Conservation (phyloP, 2,113 vertebrate species). For the Chamaetylas fuelleborni region DNA sequence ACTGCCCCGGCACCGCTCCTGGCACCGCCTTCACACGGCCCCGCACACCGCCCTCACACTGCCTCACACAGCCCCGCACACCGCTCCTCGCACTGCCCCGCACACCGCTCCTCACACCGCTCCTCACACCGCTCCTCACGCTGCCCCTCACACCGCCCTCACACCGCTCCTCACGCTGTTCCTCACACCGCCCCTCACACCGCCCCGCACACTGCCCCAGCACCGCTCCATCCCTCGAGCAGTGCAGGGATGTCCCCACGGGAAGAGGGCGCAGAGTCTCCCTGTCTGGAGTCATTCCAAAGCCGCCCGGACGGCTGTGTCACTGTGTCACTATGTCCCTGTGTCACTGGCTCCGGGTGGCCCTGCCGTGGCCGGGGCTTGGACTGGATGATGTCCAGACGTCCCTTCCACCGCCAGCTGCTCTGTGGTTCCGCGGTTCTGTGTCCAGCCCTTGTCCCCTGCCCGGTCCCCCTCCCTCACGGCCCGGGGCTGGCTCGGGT, state of each 20-base stretch:
- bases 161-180: no score
- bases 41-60: no score
- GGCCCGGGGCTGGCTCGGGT: fast-evolving
- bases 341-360: not conserved
- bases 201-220: not conserved
- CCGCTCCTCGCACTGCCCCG: no score
- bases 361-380: not conserved
- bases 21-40: not conserved
- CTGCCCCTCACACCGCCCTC: not conserved
- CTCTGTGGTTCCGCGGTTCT: not conserved
- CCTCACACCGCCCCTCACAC: not conserved
- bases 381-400: not conserved
- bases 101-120: not conserved
- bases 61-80: no score
- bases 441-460: not conserved
- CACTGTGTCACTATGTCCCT: no score
- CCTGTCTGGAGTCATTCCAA: not conserved
- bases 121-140: no score
- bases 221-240: not conserved
- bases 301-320: no score
- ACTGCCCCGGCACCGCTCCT: no score
- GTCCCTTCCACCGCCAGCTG: not conserved
- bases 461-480: no score
- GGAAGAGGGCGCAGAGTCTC: not conserved
- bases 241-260: fast-evolving